Percentiles rank a stretch among this genome's conserved stretches.
Conservation (phyloP, 2,797 vertebrate species). For the Rhincodon typus region DNA sequence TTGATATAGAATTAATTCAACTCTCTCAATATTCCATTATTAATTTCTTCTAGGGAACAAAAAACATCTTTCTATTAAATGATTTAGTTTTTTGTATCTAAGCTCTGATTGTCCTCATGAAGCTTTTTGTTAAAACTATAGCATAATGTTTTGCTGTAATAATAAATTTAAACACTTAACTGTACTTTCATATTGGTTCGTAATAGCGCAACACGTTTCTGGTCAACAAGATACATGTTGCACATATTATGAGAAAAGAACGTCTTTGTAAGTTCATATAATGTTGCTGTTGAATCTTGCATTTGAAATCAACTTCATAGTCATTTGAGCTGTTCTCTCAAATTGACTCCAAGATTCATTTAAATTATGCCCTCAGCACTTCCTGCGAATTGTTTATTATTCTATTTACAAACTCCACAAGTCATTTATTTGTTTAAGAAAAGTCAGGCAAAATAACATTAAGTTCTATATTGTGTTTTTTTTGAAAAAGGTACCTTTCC, state of each 20-base stretch:
- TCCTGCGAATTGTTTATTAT: neutral
- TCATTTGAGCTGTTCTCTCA: neutral
- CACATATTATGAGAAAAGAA: neutral
- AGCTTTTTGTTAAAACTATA: neutral
- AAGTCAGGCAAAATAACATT: neutral
- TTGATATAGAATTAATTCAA: neutral
- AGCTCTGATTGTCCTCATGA: neutral
- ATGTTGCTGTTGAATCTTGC: neutral
- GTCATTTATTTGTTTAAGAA: neutral
- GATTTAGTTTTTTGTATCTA: neutral
- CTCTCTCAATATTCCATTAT: neutral
- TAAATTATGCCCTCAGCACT: neutral
- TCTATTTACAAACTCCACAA: neutral
- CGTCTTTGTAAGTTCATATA: neutral
- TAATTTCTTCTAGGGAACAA: neutral
- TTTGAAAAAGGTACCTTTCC: neutral
- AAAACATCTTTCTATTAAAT: neutral
- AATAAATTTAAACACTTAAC: neutral
- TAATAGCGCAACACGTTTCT: neutral
- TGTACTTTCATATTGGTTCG: neutral
- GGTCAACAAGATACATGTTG: neutral
- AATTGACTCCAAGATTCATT: neutral
- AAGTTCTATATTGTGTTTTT: neutral
- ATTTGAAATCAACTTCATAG: neutral
- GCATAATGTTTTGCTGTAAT: neutral